Evolutionary conservation across 2,113 vertebrate species (phyloP).

Genomic region (Vidua chalybeata): DNA sequence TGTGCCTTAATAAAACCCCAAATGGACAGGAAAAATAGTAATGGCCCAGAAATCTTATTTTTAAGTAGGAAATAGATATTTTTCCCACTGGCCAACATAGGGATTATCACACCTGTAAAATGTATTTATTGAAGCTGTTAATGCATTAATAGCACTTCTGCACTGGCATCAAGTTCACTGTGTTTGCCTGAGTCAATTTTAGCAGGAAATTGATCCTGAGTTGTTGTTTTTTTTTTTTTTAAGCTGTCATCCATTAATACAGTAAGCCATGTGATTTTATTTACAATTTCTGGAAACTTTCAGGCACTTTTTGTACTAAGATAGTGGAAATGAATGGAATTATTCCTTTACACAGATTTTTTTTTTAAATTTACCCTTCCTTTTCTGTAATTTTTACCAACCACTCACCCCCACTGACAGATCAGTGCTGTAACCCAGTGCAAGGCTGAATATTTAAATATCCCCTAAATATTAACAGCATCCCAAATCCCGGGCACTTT

Average conservation of each 20-base stretch:
- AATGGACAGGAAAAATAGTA: background rate
- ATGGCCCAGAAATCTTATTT: background rate
- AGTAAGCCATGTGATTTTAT: background rate
- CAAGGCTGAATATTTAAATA: background rate
- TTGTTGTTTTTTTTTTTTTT: background rate
- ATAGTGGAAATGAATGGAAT: background rate
- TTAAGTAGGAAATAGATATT: background rate
- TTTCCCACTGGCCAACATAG: background rate
- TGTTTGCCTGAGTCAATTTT: background rate
- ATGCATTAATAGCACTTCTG: background rate
- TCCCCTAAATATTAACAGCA: background rate
- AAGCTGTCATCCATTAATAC: background rate
- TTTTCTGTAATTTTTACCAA: background rate
- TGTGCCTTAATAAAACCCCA: background rate
- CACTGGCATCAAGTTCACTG: background rate
- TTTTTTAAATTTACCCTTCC: background rate
- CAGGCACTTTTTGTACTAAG: background rate
- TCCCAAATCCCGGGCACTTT: background rate
- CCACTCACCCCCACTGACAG: background rate
- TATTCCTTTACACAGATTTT: background rate
- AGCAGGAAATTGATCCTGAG: background rate
- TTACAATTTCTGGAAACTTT: background rate
- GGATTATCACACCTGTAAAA: background rate
- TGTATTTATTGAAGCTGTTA: background rate
- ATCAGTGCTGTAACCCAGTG: background rate